Evolutionary conservation across 2,888 invertebrate genomes (phyloP).

Genomic region (Microdon myrmicae): DNA sequence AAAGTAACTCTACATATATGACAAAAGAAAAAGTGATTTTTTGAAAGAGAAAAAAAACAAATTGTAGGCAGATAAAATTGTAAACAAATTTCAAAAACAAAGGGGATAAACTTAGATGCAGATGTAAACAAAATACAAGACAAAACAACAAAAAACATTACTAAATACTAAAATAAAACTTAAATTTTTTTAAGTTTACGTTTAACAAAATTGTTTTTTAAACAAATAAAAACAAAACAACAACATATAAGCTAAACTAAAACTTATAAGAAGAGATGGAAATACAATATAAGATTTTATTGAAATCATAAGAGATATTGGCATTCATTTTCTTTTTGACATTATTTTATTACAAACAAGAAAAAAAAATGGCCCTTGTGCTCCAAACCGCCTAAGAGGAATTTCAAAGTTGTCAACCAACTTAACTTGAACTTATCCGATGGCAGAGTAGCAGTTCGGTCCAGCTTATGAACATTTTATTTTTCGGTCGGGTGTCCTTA

Average conservation of each 20-base stretch:
- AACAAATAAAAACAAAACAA: conserved; percentile 33
- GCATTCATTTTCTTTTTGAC: too few relatives aligned
- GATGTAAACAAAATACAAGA: conserved; percentile 28
- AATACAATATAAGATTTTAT: conserved; percentile 46
- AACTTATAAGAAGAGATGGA: conserved; percentile 39
- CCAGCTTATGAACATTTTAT: too few relatives aligned
- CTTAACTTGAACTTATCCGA: too few relatives aligned
- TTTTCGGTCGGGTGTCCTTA: too few relatives aligned
- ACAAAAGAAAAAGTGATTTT: too few relatives aligned
- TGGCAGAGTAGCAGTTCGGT: too few relatives aligned
- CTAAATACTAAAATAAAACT: too few relatives aligned
- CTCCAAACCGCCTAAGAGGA: too few relatives aligned
- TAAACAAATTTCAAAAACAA: conserved; percentile 31
- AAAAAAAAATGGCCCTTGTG: too few relatives aligned
- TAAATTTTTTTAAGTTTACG: conserved; percentile 32
- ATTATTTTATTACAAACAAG: too few relatives aligned
- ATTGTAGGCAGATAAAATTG: conserved; percentile 26
- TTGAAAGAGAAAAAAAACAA: conserved; percentile 14
- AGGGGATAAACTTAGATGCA: conserved; percentile 20
- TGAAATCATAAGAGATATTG: too few relatives aligned
- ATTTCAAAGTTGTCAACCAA: too few relatives aligned
- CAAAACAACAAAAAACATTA: conserved; percentile 15
- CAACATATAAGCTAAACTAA: conserved; percentile 35
- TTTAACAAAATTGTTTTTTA: conserved; percentile 43
- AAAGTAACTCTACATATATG: conserved; percentile 13